phyloP scores from a whole-genome alignment of 2,797 vertebrate genomes.

The Tachyglossus aculeatus region DNA sequence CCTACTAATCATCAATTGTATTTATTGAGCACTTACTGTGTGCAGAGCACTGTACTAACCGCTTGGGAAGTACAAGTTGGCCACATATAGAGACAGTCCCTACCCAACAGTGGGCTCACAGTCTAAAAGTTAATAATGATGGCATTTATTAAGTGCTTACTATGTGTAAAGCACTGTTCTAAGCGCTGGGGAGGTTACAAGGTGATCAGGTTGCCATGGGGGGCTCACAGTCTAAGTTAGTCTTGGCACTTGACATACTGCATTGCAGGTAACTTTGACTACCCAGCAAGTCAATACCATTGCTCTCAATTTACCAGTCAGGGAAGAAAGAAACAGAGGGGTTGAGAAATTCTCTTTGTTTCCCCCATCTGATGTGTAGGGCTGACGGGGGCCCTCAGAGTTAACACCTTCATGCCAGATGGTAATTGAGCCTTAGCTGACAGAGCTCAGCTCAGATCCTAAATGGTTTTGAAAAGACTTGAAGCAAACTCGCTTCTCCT shows the following conservation, averaged over 20 bases:
- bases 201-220: too few relatives aligned
- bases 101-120: too few relatives aligned
- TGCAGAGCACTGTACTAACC: too few relatives aligned
- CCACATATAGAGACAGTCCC: too few relatives aligned
- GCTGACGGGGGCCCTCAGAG: conserved; percentile 3
- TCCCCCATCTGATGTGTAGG: conserved; percentile 31
- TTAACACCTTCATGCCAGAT: conserved; percentile 44
- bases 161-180: too few relatives aligned
- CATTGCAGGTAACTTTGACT: conserved; percentile 39
- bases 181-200: too few relatives aligned
- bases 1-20: too few relatives aligned
- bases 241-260: conserved; percentile 32
- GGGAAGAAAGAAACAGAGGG: neutral
- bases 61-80: too few relatives aligned
- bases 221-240: too few relatives aligned
- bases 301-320: conserved; percentile 30
- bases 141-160: too few relatives aligned
- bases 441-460: conserved; percentile 8
- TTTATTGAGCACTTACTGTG: too few relatives aligned
- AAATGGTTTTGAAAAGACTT: conserved; percentile 43
- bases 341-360: conserved; percentile 48
- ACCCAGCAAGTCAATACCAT: conserved; percentile 26
- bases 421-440: neutral
- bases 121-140: too few relatives aligned
- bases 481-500: conserved; percentile 40